Base-by-base conservation (phyloP, 2,888 invertebrate genomes). In the Lucinisca nassula region DNA sequence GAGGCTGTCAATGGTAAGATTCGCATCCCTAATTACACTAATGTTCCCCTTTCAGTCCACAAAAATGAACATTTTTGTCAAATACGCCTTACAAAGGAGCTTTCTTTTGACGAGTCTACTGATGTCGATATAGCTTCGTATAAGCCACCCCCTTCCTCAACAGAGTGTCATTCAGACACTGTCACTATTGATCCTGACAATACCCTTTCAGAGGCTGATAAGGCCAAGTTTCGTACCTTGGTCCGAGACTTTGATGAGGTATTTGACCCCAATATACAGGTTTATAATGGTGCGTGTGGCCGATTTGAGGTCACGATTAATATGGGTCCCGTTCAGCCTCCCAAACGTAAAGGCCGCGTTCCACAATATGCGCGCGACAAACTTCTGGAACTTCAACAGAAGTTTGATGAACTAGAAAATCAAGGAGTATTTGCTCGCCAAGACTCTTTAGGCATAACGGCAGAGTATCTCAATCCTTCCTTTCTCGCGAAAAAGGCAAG, bases 401-500 rank as follows among this genome's bases (percentile, higher is more conserved):
- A 30, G 8, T 61, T 61, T 61, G 61, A 61, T 21, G 61, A 61
- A 6, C 27, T 61, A 27, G 61, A 61, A 27, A 30, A 30, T 6
- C 61, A 61, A 17, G 61, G 61, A 10, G 61, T 61, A 3, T 61
- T 61, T 17, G 17, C 27, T 4, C 61, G 61, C 27, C 61, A 24
- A 3, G 61, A 61, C 8, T 27, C 27, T 24, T 10, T 61, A 61
- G 61, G 61, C 30, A 30, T 61, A 27, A 61, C 61, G 8, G 61
- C 82, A 88, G 92, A 93, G 55, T 93, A 93, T 38, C 49, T 93
- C 14, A 93, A 92, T 72, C 93, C 92, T 0, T 90, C 91, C 4
- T 93, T 93, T 70, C 82, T 93, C 14, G 87, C 93, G 0, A 92
- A 90, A 58, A 92, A 90, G 72, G 67, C 79, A 2, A 45, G 27